A percentile compares a stretch with the other conserved stretches of the same genome.
Evolutionary conservation across 1,140 invertebrate species (phyloP).

Genomic region (Oppia nitens): DNA sequence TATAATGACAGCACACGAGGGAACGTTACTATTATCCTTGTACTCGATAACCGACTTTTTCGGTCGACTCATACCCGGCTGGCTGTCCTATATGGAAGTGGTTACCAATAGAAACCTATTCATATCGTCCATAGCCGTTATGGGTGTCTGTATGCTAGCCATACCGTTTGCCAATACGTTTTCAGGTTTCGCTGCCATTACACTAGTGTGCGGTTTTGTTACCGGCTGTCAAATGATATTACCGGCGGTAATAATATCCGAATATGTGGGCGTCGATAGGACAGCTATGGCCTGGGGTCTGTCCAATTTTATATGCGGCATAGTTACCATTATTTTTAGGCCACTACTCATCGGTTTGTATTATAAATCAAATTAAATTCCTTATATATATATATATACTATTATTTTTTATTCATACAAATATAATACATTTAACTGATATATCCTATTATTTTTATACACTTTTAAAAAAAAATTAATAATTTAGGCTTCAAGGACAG

Average conservation of each 20-base stretch:
- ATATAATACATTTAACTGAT: too few species aligned
- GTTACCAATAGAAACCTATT: conserved; percentile 14
- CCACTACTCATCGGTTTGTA: conserved; percentile 20
- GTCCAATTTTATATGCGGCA: conserved; percentile 19
- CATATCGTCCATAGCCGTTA: conserved; percentile 13
- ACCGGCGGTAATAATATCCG: conserved; percentile 18
- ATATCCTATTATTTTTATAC: background rate
- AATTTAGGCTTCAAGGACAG: conserved; percentile 7
- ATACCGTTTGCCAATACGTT: conserved; percentile 10
- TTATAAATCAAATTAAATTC: too few species aligned
- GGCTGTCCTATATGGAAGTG: conserved; percentile 16
- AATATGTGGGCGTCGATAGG: conserved; percentile 19
- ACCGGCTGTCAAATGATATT: conserved; percentile 20
- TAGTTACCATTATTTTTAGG: conserved; percentile 14
- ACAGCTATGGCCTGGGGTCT: conserved; percentile 19
- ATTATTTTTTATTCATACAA: too few species aligned
- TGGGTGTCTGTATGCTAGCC: conserved; percentile 17
- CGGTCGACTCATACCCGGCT: conserved; percentile 19
- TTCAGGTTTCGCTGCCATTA: conserved; percentile 12
- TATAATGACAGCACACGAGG: conserved; percentile 3
- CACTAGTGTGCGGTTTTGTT: conserved; percentile 17
- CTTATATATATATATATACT: too few species aligned
- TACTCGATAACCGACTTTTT: conserved; percentile 21
- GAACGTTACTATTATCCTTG: conserved; percentile 19
- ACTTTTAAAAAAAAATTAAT: background rate